Conservation (phyloP, 2,888 invertebrate species). For the Dolichopus griseipennis region DNA sequence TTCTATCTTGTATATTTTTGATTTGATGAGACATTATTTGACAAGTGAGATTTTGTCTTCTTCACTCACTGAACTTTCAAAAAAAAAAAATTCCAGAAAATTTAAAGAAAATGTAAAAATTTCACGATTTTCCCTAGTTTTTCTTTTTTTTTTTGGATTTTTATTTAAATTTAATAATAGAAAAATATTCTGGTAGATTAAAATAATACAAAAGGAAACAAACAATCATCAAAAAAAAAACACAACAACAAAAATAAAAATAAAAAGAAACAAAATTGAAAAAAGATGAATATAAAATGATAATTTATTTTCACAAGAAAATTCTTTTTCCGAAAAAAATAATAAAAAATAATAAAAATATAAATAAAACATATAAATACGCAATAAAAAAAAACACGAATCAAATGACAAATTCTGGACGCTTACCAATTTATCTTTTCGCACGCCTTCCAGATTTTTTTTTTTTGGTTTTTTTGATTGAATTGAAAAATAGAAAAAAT, state of each 20-base stretch:
- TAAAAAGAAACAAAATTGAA: not conserved
- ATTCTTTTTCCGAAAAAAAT: too few relatives aligned
- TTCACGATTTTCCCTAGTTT: too few relatives aligned
- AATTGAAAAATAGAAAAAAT: too few relatives aligned
- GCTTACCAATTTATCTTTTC: constrained; percentile 1
- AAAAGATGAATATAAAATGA: not conserved
- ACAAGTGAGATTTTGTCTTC: not conserved
- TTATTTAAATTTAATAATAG: not conserved
- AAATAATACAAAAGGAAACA: not conserved
- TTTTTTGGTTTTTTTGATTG: too few relatives aligned
- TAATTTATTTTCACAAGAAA: not conserved
- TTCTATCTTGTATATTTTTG: not conserved
- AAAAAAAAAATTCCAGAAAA: too few relatives aligned
- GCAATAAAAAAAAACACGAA: not conserved
- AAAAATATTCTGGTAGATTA: not conserved
- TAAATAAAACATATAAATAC: too few relatives aligned
- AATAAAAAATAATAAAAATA: not conserved
- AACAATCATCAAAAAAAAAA: not conserved
- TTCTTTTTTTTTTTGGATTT: not conserved
- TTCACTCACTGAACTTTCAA: too few relatives aligned
- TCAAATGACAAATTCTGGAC: constrained; percentile 2
- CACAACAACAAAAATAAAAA: not conserved
- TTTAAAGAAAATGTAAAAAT: too few relatives aligned
- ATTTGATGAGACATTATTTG: not conserved
- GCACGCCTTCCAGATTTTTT: not conserved